Percentiles rank a stretch among this genome's conserved stretches.
Conservation (phyloP, 2,113 vertebrate genomes). For the Brachypodius melanocephalos region DNA sequence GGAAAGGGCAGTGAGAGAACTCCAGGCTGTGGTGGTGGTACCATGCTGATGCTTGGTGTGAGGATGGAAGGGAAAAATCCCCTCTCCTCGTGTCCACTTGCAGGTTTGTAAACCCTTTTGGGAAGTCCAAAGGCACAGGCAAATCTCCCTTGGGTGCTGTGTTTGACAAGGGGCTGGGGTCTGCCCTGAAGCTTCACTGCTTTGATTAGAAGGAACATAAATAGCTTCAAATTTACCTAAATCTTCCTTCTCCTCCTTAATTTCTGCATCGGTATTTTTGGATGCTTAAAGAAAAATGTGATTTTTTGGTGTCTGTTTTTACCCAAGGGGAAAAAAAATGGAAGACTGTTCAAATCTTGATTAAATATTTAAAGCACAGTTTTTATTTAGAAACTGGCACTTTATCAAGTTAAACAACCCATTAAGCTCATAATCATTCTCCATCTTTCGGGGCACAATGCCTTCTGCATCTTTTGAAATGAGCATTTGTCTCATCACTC, state of each 20-base stretch:
- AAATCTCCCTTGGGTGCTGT: accelerated
- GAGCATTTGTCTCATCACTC: conserved; percentile 1
- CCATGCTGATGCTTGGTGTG: accelerated
- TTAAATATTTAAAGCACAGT: conserved; percentile 35
- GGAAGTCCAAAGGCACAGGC: not conserved
- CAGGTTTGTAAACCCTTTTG: not conserved
- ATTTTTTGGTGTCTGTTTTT: not conserved
- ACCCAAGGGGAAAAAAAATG: not conserved
- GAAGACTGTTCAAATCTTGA: not conserved
- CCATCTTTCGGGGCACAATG: conserved; percentile 6
- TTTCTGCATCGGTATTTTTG: not conserved
- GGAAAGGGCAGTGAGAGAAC: no score
- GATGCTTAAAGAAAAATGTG: not conserved
- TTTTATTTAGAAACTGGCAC: conserved; percentile 36
- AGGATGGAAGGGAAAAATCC: not conserved
- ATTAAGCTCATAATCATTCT: conserved; percentile 24
- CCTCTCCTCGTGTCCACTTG: accelerated
- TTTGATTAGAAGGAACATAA: not conserved
- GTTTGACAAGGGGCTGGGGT: not conserved
- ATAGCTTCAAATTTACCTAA: not conserved
- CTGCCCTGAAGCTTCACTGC: not conserved
- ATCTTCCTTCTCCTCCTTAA: not conserved
- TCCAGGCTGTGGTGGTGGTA: not conserved
- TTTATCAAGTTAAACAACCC: conserved; percentile 52
- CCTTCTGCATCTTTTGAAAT: conserved; percentile 19